Percentiles rank a stretch among this genome's conserved stretches.
phyloP scores from a whole-genome alignment of 1,140 invertebrate species.

The Coenobita brevimanus region DNA sequence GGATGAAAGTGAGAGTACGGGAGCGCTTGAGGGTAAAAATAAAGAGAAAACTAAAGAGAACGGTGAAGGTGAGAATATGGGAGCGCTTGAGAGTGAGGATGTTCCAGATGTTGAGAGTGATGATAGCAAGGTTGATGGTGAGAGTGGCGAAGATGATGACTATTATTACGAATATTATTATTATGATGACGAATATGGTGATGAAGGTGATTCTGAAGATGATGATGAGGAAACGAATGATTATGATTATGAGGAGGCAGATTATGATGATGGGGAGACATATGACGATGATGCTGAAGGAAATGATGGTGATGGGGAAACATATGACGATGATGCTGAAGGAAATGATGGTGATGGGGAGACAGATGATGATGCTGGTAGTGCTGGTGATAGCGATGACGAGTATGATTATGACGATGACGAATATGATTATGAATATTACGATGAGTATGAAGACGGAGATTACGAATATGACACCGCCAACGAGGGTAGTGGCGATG shows the following conservation, averaged over 20 bases:
- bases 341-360: background rate
- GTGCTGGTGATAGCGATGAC: too few relatives aligned
- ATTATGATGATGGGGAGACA: background rate
- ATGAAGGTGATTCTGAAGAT: too few relatives aligned
- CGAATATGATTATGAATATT: too few relatives aligned
- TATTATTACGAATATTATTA: background rate
- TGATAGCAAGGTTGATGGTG: background rate
- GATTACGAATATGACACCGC: background rate
- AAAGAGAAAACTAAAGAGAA: too few relatives aligned
- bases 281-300: background rate
- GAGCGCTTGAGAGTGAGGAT: too few relatives aligned
- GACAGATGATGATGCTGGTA: background rate
- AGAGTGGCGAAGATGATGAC: background rate
- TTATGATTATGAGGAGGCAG: background rate
- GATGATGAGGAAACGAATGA: too few relatives aligned
- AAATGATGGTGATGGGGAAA: background rate
- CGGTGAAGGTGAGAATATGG: too few relatives aligned
- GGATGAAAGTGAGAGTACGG: too few relatives aligned
- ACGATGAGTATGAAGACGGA: background rate
- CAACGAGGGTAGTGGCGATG: background rate
- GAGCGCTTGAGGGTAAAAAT: too few relatives aligned
- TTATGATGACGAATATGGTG: too few relatives aligned
- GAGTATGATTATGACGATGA: too few relatives aligned
- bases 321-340: background rate
- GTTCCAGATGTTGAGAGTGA: too few relatives aligned